Percentiles rank a stretch among this genome's conserved stretches.
phyloP scores from a whole-genome alignment of 2,797 vertebrate genomes.

The Trachurus trachurus region DNA sequence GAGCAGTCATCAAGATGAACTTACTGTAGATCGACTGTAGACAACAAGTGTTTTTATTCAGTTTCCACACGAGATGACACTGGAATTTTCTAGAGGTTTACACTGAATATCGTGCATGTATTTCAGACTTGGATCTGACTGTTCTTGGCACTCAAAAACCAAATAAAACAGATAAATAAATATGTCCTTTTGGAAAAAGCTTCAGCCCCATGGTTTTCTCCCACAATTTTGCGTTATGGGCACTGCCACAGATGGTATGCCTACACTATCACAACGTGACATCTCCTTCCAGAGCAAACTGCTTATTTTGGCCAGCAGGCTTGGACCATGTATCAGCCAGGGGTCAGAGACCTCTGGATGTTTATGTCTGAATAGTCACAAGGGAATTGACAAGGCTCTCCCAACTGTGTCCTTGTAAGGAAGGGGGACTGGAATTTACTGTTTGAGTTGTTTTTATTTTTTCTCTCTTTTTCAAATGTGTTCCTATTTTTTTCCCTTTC shows the following conservation, averaged over 20 bases:
- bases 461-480: conserved; percentile 36
- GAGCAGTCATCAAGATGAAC: neutral
- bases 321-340: conserved; percentile 20
- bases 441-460: neutral
- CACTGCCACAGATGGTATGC: conserved; percentile 24
- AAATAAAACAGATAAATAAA: conserved; percentile 10
- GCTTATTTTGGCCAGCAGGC: conserved; percentile 22
- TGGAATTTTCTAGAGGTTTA: neutral
- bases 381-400: conserved; percentile 30
- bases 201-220: conserved; percentile 8
- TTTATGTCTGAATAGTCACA: conserved; percentile 46
- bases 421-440: neutral
- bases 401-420: conserved; percentile 48
- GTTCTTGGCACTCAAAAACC: conserved; percentile 10
- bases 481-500: neutral
- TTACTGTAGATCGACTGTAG: neutral
- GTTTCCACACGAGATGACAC: neutral
- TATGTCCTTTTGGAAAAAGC: conserved; percentile 10
- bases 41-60: neutral
- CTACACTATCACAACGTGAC: conserved; percentile 20
- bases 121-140: neutral
- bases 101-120: neutral
- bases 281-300: conserved; percentile 35
- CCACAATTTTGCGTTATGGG: conserved; percentile 15
- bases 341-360: conserved; percentile 40